Conservation (phyloP, 2,797 vertebrate genomes). For the Naso thynnoides region DNA sequence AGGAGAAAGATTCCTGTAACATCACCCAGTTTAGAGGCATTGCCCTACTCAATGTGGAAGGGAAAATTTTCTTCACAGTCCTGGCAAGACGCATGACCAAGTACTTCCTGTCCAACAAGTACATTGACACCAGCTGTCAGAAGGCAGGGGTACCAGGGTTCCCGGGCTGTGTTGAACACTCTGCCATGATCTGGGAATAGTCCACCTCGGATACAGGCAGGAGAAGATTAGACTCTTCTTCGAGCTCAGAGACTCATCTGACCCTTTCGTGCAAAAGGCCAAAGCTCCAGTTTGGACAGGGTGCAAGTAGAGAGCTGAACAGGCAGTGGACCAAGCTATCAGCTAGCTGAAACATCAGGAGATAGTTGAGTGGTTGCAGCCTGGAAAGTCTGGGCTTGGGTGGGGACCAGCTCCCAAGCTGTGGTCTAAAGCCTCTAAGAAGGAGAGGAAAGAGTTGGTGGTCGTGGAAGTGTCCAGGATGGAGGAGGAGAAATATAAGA, state of each 20-base stretch:
- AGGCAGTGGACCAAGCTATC: neutral
- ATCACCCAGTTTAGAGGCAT: no score
- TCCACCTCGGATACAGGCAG: neutral
- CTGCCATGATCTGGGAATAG: no score
- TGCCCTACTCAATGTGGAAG: no score
- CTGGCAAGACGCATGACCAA: no score
- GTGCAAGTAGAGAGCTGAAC: neutral
- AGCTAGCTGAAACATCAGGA: neutral
- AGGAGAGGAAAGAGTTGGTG: neutral
- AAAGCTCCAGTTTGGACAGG: neutral
- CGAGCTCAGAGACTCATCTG: neutral
- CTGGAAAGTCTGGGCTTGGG: neutral
- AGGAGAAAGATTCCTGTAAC: no score
- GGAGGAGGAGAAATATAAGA: neutral
- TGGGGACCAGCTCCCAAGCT: neutral
- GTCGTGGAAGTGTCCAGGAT: neutral
- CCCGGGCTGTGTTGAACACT: no score
- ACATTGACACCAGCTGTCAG: no score
- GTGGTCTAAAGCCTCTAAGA: neutral
- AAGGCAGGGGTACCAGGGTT: no score
- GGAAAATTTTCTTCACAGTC: no score
- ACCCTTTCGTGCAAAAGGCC: rapidly evolving
- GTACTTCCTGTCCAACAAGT: no score
- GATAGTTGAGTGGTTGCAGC: neutral
- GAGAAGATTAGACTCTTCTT: neutral